These are phyloP conservation scores for Mobula birostris DNA, from an alignment of 2,113 vertebrate species.

Conservation along the genomic window DNA sequence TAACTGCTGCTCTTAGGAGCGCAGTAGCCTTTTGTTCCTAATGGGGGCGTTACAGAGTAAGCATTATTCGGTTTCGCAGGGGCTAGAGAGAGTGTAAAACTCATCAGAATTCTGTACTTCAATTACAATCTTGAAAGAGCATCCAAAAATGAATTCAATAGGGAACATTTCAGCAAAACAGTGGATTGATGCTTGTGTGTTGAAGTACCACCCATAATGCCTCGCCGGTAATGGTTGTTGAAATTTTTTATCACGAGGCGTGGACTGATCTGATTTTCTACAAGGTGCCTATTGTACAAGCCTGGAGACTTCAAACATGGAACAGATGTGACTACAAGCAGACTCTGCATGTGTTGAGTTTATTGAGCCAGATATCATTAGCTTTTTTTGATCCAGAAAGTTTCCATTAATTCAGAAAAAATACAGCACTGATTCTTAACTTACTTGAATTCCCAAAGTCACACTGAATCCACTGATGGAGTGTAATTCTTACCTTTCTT, in stretches of 20 bases:
- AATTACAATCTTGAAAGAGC: not conserved
- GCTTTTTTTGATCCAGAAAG: not conserved
- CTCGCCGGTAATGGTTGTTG: not conserved
- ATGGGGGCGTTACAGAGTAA: not conserved
- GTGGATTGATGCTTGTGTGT: not conserved
- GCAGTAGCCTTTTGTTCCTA: not conserved
- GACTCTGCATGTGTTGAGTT: not conserved
- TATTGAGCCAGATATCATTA: not conserved
- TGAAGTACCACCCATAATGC: not conserved
- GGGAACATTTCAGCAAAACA: not conserved
- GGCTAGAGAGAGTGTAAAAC: not conserved
- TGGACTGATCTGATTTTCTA: not conserved
- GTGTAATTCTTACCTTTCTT: no score
- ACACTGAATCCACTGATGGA: no score
- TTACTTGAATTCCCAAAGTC: no score
- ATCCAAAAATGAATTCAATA: not conserved
- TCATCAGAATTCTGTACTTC: not conserved
- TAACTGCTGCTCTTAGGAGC: not conserved
- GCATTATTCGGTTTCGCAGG: not conserved
- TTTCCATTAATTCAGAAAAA: not conserved
- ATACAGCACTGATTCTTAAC: not conserved
- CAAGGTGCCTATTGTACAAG: not conserved
- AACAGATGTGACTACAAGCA: not conserved
- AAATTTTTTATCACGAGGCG: no score
- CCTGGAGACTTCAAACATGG: no score